Base-by-base conservation (phyloP, 2,888 invertebrate genomes). In the Pterobdella sp. region DNA sequence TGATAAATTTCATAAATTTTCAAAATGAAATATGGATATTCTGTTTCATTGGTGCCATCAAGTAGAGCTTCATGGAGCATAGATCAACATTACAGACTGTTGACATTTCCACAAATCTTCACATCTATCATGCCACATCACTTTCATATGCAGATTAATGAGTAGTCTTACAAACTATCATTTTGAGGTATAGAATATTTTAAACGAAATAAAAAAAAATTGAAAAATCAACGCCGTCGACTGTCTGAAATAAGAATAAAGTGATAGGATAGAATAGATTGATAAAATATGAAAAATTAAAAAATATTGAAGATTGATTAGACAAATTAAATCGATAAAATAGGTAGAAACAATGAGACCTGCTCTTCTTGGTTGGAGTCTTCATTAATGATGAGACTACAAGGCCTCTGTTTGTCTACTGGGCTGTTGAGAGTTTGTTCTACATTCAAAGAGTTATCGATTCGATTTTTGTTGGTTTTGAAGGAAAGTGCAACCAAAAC, bases 401-500 rank as follows among this genome's bases (percentile, higher is more conserved):
- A 10, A 26, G 52, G 26, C 0, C 31, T n/a, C 10, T 2, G 18
- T n/a, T 42, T 10, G 35, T 26, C 22, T 29, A 29, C 29, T 37
- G 7, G 36, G 49, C 37, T 35, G 34, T 60, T 42, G 67, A 49
- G 36, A 49, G 29, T 37, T 56, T 68, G 68, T 42, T 64, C 66
- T 29, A 67, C 66, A 1, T 67, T 37, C 14, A 42, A 66, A 37
- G 65, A 66, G 37, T 72, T 4, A 10, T 72, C 66, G 32, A 37
- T 42, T 64, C 26, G 3, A n/a, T 35, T 70, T n/a, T 63, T 63
- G 63, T n/a, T n/a, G 31, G 49, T 29, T 35, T 70, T 71, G 74
- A 74, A 72, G 1, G 74, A 74, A 14, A 74, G 71, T 3, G 73
- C 73, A 49, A 73, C 67, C 52, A 73, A 69, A 31, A 73, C 73